Conservation (phyloP, 2,797 vertebrate species). For the Staurois parvus region DNA sequence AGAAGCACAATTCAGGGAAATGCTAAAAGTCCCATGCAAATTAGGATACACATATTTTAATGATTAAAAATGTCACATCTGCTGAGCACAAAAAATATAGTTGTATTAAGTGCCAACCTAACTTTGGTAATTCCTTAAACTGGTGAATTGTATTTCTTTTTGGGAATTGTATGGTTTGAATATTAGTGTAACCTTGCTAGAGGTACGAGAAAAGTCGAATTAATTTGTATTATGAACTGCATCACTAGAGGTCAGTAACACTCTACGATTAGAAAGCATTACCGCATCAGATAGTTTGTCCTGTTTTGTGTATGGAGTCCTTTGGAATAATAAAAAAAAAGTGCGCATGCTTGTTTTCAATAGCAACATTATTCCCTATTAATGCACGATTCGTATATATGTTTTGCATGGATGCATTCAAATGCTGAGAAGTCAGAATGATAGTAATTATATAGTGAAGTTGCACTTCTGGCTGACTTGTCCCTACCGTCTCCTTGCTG, state of each 20-base stretch:
- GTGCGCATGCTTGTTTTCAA: neutral
- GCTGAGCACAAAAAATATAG: neutral
- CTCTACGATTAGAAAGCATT: conserved; percentile 57
- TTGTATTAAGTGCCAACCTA: neutral
- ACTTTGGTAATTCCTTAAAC: neutral
- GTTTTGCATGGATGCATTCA: too few species aligned
- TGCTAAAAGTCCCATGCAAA: neutral
- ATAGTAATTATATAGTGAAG: too few species aligned
- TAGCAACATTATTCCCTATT: too few species aligned
- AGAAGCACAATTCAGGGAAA: conserved; percentile 21
- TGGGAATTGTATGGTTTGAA: neutral
- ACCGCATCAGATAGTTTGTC: neutral
- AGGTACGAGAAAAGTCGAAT: conserved; percentile 3
- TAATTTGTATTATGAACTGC: accelerated
- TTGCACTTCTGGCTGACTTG: too few species aligned
- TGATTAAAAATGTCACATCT: conserved; percentile 7
- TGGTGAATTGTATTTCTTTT: neutral
- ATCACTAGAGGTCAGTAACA: conserved; percentile 73
- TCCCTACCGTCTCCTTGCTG: too few species aligned
- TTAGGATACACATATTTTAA: conserved; percentile 21
- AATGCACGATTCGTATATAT: too few species aligned
- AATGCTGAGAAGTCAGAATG: too few species aligned
- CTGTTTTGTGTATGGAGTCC: neutral
- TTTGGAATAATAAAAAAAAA: neutral
- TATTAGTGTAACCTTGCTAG: conserved; percentile 4